Evolutionary conservation across 2,888 invertebrate genomes (phyloP).

Genomic region (Cephus rjabovi): DNA sequence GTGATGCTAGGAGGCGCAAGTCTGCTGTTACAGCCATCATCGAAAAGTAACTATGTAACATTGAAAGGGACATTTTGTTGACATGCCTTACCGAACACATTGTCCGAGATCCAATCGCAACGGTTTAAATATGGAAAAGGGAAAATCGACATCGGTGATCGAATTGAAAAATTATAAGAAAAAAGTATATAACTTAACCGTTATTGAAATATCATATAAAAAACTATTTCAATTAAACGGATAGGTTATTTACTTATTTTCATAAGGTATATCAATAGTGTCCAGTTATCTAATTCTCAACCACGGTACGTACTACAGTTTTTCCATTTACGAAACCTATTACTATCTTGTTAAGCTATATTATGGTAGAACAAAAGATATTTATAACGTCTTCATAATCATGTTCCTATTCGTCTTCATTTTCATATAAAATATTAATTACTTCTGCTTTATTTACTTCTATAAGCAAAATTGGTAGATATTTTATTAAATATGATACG

Average conservation of each 20-base stretch:
- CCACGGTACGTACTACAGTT: neutral
- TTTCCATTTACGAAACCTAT: neutral
- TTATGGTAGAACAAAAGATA: neutral
- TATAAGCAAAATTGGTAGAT: too few species aligned
- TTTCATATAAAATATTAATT: neutral
- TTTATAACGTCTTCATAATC: too few species aligned
- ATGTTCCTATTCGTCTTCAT: neutral
- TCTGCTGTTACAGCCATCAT: neutral
- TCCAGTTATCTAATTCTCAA: neutral
- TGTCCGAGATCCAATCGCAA: neutral
- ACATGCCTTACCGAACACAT: neutral
- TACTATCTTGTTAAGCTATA: neutral
- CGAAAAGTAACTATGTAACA: constrained; percentile 4
- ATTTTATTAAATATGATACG: neutral
- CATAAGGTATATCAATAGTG: neutral
- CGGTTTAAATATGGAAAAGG: neutral
- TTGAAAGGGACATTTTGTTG: neutral
- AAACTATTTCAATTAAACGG: neutral
- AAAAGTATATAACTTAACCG: neutral
- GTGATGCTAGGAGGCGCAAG: neutral
- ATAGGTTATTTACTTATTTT: neutral
- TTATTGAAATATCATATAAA: neutral
- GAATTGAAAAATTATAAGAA: neutral
- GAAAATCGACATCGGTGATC: neutral
- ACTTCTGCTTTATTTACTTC: neutral